Conservation (phyloP, 2,113 vertebrate species). For the Campylorhamphus procurvoides region DNA sequence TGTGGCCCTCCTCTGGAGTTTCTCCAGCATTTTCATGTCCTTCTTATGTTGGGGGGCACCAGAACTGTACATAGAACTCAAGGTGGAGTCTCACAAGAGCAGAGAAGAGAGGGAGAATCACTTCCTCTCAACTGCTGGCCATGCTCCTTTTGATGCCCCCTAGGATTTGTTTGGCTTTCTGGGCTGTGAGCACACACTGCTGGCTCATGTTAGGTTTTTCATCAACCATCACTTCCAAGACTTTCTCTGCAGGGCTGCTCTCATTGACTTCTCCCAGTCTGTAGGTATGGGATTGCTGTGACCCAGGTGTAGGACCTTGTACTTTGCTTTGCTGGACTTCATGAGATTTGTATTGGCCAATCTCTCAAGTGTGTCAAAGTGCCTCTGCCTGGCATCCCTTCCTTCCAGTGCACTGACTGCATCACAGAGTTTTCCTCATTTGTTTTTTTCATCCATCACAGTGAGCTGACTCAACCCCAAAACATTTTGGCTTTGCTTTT, state of each 20-base stretch:
- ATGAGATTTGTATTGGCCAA: neutral
- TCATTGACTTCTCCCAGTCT: neutral
- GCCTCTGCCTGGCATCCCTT: neutral
- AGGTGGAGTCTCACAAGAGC: neutral
- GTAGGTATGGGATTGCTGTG: rapidly evolving
- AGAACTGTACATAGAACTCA: neutral
- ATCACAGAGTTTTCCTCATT: neutral
- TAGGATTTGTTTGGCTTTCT: neutral
- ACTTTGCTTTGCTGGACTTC: neutral
- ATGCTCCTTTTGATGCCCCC: rapidly evolving
- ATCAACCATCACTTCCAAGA: neutral
- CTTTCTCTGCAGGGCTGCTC: neutral
- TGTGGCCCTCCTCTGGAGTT: neutral
- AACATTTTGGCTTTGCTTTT: neutral
- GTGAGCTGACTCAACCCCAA: neutral
- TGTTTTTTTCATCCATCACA: neutral
- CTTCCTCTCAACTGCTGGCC: neutral
- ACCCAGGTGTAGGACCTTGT: neutral
- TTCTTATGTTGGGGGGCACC: neutral
- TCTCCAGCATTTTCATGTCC: neutral
- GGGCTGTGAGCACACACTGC: neutral
- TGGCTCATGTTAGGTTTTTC: neutral
- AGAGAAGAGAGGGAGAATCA: neutral
- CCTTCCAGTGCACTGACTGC: neutral
- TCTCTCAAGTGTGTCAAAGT: neutral